These are phyloP conservation scores for Argyrosomus japonicus DNA, from an alignment of 2,113 vertebrate species.

Conservation along the genomic window DNA sequence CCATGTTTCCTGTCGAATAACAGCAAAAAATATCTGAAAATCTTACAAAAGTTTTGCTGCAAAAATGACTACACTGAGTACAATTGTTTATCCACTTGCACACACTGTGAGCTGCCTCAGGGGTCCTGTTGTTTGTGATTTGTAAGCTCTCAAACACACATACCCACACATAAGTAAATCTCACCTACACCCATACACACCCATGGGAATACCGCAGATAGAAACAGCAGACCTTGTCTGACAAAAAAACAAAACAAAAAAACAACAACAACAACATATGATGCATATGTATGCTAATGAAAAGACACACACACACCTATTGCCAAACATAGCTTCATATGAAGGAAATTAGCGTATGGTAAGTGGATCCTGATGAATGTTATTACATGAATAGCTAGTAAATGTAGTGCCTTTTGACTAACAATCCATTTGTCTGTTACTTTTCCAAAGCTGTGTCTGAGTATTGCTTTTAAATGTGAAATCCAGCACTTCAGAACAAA, in stretches of 20 bases:
- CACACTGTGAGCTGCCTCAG: background rate
- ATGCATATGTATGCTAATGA: background rate
- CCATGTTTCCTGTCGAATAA: background rate
- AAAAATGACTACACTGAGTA: background rate
- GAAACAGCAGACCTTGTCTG: background rate
- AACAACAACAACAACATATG: background rate
- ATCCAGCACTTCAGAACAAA: conserved; percentile 9
- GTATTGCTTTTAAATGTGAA: conserved; percentile 3
- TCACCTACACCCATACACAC: background rate
- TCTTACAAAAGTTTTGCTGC: background rate
- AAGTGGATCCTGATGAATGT: no score
- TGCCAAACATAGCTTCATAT: no score
- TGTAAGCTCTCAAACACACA: background rate
- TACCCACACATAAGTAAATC: background rate
- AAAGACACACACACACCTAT: background rate
- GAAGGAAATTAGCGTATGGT: no score
- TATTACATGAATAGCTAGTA: background rate
- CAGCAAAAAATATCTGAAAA: background rate
- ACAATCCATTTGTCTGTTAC: background rate
- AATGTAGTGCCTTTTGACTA: background rate
- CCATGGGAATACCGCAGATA: background rate
- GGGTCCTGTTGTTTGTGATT: background rate
- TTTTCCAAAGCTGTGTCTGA: background rate
- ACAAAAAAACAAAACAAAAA: background rate
- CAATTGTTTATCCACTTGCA: background rate